A percentile compares a stretch with the other conserved stretches of the same genome.
phyloP scores from a whole-genome alignment of 2,797 vertebrate genomes.

The Simalia tracyae region DNA sequence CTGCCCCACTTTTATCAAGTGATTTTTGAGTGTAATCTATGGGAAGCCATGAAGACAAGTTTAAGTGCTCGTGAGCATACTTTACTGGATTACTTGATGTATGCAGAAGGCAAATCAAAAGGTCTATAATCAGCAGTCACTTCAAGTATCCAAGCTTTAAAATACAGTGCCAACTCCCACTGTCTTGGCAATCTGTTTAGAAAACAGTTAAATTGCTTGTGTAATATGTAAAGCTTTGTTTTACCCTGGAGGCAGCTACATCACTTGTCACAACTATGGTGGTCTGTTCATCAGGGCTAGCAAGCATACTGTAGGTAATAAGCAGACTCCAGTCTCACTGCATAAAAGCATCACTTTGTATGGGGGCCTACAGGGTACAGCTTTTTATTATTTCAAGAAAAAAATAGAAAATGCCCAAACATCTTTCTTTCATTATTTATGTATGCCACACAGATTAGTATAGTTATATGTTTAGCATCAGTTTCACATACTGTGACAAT shows the following conservation, averaged over 20 bases:
- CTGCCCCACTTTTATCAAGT: conserved; percentile 86
- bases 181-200: conserved; percentile 99
- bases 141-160: conserved; percentile 81
- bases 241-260: conserved; percentile 89
- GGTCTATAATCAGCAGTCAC: conserved; percentile 88
- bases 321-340: conserved; percentile 82
- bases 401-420: conserved; percentile 67
- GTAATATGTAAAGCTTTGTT: conserved; percentile 99
- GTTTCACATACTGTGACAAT: conserved; percentile 67
- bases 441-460: conserved; percentile 63
- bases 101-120: conserved; percentile 88
- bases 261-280: conserved; percentile 95
- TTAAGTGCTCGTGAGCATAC: conserved; percentile 91
- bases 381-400: conserved; percentile 61
- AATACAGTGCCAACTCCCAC: conserved; percentile 91
- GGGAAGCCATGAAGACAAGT: conserved; percentile 87
- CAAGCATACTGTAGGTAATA: conserved; percentile 79
- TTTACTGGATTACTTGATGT: conserved; percentile 88
- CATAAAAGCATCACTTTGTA: conserved; percentile 76
- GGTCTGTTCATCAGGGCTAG: conserved; percentile 90
- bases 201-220: conserved; percentile 99
- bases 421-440: conserved; percentile 72
- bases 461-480: conserved; percentile 65
- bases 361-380: conserved; percentile 48
- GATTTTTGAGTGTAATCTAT: conserved; percentile 97